Percentiles rank a stretch among this genome's conserved stretches.
Conservation (phyloP, 2,113 vertebrate genomes). For the Cervus canadensis region DNA sequence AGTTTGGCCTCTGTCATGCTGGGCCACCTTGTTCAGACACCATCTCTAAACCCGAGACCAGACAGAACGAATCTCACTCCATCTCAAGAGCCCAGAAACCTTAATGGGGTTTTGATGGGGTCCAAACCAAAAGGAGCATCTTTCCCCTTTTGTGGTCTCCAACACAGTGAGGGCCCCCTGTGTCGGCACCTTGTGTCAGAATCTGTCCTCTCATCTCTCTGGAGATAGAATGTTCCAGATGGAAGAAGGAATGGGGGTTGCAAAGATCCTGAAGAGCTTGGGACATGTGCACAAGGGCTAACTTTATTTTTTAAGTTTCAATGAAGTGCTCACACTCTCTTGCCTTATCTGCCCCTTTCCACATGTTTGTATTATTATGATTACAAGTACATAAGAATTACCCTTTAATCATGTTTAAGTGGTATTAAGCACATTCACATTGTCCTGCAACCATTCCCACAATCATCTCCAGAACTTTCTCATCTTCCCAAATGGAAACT, state of each 20-base stretch:
- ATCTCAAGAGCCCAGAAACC: background rate
- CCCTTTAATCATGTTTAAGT: background rate
- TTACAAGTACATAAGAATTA: background rate
- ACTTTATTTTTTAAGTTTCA: background rate
- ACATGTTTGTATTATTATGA: background rate
- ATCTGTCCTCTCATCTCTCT: background rate
- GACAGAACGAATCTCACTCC: too few species aligned
- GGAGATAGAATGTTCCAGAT: background rate
- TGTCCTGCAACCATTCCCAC: background rate
- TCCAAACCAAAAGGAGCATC: background rate
- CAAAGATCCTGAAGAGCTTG: background rate
- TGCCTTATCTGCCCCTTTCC: background rate
- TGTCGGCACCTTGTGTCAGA: background rate
- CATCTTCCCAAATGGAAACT: background rate
- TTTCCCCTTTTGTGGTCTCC: background rate
- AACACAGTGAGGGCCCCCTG: background rate
- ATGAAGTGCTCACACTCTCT: background rate
- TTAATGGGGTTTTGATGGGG: background rate
- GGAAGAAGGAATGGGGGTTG: background rate
- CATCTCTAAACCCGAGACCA: background rate
- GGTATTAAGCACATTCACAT: rapidly evolving
- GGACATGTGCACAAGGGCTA: background rate
- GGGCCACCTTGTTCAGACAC: background rate
- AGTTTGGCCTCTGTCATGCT: background rate
- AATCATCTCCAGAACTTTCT: background rate